Evolutionary conservation across 2,888 invertebrate genomes (phyloP).

Genomic region (Graphium colonna): DNA sequence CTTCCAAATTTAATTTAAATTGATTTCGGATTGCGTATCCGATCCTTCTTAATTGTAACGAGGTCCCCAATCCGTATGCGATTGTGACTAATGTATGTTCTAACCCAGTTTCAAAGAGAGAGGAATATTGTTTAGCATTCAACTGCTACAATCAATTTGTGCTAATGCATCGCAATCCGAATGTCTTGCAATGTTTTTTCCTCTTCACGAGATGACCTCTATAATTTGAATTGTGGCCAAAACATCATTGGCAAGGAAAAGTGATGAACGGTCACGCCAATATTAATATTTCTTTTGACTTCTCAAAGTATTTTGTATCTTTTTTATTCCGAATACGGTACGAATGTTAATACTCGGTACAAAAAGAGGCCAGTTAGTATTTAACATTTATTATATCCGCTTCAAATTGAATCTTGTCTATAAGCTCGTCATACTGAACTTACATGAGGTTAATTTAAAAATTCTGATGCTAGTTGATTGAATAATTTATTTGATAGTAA

Average conservation of each 20-base stretch:
- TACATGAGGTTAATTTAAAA: too few species aligned
- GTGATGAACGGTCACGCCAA: neutral
- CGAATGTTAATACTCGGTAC: neutral
- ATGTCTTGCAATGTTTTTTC: slow-evolving; percentile 8
- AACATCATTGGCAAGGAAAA: slow-evolving; percentile 1
- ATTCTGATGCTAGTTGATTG: too few species aligned
- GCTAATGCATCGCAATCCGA: slow-evolving; percentile 14
- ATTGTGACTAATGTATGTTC: slow-evolving; percentile 12
- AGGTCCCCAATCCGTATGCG: slow-evolving; percentile 2
- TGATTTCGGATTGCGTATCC: neutral
- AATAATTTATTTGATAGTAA: too few species aligned
- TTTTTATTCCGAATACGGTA: neutral
- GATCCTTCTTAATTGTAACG: slow-evolving; percentile 1
- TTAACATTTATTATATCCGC: neutral
- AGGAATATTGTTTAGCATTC: slow-evolving; percentile 19
- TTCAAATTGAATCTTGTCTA: too few species aligned
- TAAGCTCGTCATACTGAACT: too few species aligned
- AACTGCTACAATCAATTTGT: slow-evolving; percentile 20
- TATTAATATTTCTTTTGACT: neutral
- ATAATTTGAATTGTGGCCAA: slow-evolving; percentile 13
- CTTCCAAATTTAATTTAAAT: neutral
- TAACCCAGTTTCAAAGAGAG: slow-evolving; percentile 20
- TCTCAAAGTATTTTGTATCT: neutral
- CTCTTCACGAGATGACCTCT: slow-evolving; percentile 12
- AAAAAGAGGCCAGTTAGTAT: neutral